A percentile compares a stretch with the other conserved stretches of the same genome.
phyloP scores from a whole-genome alignment of 1,140 invertebrate species.

The Sitobion miscanthi region DNA sequence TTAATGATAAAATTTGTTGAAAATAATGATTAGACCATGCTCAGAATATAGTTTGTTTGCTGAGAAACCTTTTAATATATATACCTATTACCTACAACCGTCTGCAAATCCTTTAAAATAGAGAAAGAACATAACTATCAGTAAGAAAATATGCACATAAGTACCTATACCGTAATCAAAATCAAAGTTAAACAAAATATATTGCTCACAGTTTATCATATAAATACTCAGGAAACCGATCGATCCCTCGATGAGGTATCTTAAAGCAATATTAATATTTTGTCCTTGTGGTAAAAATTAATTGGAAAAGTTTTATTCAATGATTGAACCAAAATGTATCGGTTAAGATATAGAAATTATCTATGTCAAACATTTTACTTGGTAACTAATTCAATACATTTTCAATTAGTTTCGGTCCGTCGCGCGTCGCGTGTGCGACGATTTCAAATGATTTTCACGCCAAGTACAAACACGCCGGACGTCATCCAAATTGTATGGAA shows the following conservation, averaged over 20 bases:
- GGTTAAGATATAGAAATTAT: background rate
- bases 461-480: background rate
- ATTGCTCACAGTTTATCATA: background rate
- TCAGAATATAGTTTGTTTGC: background rate
- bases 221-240: background rate
- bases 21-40: background rate
- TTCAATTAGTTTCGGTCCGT: slow-evolving; percentile 15
- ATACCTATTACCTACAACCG: too few species aligned
- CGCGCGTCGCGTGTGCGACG: background rate
- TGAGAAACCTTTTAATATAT: too few species aligned
- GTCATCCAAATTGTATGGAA: background rate
- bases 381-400: background rate
- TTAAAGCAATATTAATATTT: background rate
- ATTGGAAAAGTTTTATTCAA: background rate
- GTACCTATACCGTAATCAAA: background rate
- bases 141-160: too few species aligned
- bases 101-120: too few species aligned
- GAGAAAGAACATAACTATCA: too few species aligned
- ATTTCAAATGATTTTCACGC: background rate
- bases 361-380: background rate
- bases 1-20: background rate
- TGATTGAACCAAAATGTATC: background rate
- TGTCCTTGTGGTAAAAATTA: background rate
- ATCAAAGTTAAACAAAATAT: background rate
- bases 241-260: background rate